Percentiles rank a stretch among this genome's conserved stretches.
Evolutionary conservation across 2,797 vertebrate genomes (phyloP).

Genomic region (Chiroxiphia lanceolata): DNA sequence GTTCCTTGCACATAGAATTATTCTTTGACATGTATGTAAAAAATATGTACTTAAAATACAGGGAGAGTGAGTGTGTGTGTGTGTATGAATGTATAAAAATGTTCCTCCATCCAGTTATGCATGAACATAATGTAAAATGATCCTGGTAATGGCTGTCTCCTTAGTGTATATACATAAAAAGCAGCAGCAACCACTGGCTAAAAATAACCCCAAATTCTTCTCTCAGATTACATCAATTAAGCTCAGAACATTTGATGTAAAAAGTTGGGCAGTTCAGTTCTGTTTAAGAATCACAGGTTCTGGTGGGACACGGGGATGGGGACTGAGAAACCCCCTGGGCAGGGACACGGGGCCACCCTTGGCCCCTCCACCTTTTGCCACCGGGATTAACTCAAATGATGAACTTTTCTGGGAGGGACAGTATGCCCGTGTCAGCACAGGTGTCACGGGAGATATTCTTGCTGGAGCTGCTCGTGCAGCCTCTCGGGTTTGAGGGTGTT

Average conservation of each 20-base stretch:
- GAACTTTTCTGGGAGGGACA: not conserved
- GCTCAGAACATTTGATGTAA: slow-evolving; percentile 20
- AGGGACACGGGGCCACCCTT: not conserved
- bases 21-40: not conserved
- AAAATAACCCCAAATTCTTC: slow-evolving; percentile 62
- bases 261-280: not conserved
- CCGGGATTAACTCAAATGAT: not conserved
- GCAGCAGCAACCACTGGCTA: slow-evolving; percentile 55
- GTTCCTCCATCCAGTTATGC: not conserved
- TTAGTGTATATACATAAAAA: slow-evolving; percentile 54
- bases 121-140: slow-evolving; percentile 13
- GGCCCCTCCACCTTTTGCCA: not conserved
- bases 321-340: not conserved
- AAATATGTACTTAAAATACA: not conserved
- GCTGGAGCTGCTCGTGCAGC: not conserved
- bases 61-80: not conserved
- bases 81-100: not conserved
- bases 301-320: not conserved
- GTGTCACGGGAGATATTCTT: not conserved
- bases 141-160: slow-evolving; percentile 51
- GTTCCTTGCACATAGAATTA: not conserved
- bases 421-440: not conserved
- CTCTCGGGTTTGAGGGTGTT: not conserved
- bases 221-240: slow-evolving; percentile 64
- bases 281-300: not conserved